Evolutionary conservation across 2,888 invertebrate species (phyloP).

Genomic region (Parnassius apollo): DNA sequence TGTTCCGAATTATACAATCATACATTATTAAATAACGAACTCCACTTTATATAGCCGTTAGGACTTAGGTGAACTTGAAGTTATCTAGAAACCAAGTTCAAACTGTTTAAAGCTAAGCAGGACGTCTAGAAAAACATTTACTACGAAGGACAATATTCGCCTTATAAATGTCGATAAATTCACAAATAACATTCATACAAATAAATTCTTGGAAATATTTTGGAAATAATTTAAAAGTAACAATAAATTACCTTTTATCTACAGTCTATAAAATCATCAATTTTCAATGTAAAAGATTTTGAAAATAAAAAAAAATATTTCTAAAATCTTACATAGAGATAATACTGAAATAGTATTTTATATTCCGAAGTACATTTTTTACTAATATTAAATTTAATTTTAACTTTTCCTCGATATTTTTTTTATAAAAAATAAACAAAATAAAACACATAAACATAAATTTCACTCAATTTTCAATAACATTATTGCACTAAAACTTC

Average conservation of each 20-base stretch:
- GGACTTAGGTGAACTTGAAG: slow-evolving; percentile 36
- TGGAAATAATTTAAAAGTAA: slow-evolving; percentile 76
- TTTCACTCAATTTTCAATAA: slow-evolving; percentile 77
- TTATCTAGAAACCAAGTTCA: slow-evolving; percentile 44
- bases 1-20: too few relatives aligned
- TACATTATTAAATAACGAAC: slow-evolving; percentile 16
- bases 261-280: slow-evolving; percentile 75
- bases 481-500: slow-evolving; percentile 78
- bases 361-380: slow-evolving; percentile 56
- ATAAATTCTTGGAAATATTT: slow-evolving; percentile 64
- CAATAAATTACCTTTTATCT: slow-evolving; percentile 73
- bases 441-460: slow-evolving; percentile 72
- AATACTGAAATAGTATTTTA: slow-evolving; percentile 74
- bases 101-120: slow-evolving; percentile 76
- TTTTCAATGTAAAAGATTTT: slow-evolving; percentile 63
- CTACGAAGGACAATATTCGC: slow-evolving; percentile 46
- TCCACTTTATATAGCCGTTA: slow-evolving; percentile 34
- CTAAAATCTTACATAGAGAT: slow-evolving; percentile 72
- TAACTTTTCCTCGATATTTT: slow-evolving; percentile 45
- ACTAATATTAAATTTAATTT: slow-evolving; percentile 43
- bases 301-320: slow-evolving; percentile 62
- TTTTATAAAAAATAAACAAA: slow-evolving; percentile 64
- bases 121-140: slow-evolving; percentile 63
- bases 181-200: slow-evolving; percentile 52
- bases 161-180: slow-evolving; percentile 47